Conservation (phyloP, 2,888 invertebrate genomes). For the Unio delphinus region DNA sequence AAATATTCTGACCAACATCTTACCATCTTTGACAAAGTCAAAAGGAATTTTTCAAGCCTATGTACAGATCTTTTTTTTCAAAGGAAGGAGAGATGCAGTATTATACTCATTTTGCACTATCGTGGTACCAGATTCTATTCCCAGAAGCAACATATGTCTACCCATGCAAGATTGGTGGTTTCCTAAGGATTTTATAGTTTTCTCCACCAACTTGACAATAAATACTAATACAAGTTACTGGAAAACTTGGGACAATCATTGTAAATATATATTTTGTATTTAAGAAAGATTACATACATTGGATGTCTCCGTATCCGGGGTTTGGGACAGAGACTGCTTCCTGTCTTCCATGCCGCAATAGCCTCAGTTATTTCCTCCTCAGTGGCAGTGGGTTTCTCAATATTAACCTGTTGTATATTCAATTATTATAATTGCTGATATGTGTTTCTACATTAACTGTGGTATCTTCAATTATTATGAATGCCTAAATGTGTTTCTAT, state of each 20-base stretch:
- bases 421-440: no score
- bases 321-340: constrained; percentile 33
- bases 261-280: no score
- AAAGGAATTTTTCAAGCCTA: no score
- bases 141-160: not conserved
- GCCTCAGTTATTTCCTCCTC: constrained; percentile 52
- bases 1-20: no score
- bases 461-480: not conserved
- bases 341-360: constrained; percentile 46
- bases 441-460: no score
- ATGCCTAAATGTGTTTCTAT: no score
- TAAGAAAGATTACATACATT: constrained; percentile 40
- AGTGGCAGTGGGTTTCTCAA: constrained; percentile 35
- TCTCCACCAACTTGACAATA: not conserved
- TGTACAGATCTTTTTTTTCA: no score
- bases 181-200: not conserved
- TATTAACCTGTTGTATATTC: constrained; percentile 2
- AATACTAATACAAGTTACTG: not conserved
- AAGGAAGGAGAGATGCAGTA: no score
- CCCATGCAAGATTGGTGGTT: not conserved
- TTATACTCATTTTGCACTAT: no score
- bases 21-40: no score
- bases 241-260: not conserved
- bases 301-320: constrained; percentile 51
- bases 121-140: no score